Conservation (phyloP, 2,113 vertebrate genomes). For the Lutjanus erythropterus region DNA sequence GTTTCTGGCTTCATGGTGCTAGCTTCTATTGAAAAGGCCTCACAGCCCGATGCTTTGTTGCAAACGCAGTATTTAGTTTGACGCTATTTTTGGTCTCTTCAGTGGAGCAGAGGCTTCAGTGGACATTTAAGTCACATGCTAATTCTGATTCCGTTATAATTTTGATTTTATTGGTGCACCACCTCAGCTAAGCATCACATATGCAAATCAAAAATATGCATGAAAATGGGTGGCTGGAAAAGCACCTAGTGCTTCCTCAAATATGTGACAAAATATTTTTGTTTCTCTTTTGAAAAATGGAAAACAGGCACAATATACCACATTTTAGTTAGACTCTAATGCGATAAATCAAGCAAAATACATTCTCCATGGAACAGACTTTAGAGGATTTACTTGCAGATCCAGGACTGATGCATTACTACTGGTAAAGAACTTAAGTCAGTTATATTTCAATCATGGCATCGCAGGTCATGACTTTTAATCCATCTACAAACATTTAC, state of each 20-base stretch:
- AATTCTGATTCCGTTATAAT: no score
- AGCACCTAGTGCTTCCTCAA: neutral
- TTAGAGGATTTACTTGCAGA: neutral
- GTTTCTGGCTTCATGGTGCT: no score
- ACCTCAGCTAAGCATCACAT: no score
- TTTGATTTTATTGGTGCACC: no score
- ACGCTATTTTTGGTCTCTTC: no score
- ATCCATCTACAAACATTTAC: conserved; percentile 52
- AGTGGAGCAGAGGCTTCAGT: no score
- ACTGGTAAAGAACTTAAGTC: conserved; percentile 23
- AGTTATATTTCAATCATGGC: conserved; percentile 30
- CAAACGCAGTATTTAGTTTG: no score
- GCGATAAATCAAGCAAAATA: conserved; percentile 1
- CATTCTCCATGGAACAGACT: conserved; percentile 10
- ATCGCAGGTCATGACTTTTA: conserved; percentile 27
- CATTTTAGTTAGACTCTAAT: neutral
- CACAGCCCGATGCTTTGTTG: no score
- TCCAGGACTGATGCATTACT: neutral
- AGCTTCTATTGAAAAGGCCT: no score
- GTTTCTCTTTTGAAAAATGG: neutral
- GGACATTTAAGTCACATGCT: no score
- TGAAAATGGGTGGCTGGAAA: no score
- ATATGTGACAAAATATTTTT: neutral
- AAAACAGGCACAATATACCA: neutral
- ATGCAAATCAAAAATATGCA: no score